Percentiles rank a stretch among this genome's conserved stretches.
Conservation (phyloP, 53 echinoderm and acorn worm genomes). For the Paracentrotus lividus region DNA sequence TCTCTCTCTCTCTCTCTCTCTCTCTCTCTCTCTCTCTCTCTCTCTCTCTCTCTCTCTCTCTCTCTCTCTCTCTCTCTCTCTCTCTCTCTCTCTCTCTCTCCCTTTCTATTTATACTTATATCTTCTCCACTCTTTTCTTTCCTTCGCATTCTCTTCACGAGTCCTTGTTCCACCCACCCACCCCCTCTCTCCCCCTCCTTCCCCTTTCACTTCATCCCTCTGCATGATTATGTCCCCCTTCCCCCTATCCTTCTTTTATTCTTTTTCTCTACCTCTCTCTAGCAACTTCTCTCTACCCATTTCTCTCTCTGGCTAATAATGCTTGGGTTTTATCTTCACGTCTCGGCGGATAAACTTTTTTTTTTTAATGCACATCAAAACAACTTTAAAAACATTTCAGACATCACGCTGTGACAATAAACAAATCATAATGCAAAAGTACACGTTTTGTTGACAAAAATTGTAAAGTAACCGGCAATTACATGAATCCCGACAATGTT, state of each 20-base stretch:
- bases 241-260: no score
- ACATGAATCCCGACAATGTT: neutral
- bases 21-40: neutral
- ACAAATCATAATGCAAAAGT: neutral
- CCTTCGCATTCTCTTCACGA: no score
- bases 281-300: neutral
- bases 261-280: neutral
- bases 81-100: neutral
- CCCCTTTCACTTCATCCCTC: no score
- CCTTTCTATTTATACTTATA: neutral
- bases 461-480: neutral
- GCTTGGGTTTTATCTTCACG: no score
- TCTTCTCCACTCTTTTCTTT: no score
- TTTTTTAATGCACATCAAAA: neutral
- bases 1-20: neutral
- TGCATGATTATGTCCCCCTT: no score
- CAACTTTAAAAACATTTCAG: neutral
- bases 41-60: slow-evolving; percentile 14
- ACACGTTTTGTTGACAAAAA: neutral
- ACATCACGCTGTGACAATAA: neutral
- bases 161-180: neutral
- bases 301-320: neutral
- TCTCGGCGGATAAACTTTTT: no score
- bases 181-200: no score
- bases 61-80: neutral